phyloP scores from a whole-genome alignment of 2,888 invertebrate genomes.

The Ecdyonurus torrentis region DNA sequence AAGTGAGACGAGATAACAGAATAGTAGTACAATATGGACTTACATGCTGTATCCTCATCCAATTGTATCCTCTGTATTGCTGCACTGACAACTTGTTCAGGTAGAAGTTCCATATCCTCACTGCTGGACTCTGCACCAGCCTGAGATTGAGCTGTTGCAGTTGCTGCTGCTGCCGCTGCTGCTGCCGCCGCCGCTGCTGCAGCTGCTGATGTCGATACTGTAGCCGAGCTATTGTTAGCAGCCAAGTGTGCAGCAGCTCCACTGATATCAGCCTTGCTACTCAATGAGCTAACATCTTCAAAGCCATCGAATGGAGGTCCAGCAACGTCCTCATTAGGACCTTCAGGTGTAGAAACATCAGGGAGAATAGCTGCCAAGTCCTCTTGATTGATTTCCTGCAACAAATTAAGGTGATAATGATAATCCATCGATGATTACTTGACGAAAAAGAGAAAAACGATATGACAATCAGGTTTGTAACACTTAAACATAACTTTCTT shows the following conservation, averaged over 20 bases:
- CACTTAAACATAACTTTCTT: too few relatives aligned
- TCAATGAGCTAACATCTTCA: slow-evolving; percentile 29
- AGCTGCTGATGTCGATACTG: too few relatives aligned
- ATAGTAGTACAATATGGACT: too few relatives aligned
- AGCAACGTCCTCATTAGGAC: slow-evolving; percentile 24
- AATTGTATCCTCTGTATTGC: slow-evolving; percentile 49
- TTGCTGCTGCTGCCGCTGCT: not conserved
- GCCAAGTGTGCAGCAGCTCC: slow-evolving; percentile 17
- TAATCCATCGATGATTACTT: too few relatives aligned
- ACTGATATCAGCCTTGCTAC: slow-evolving; percentile 19
- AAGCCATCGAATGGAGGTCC: slow-evolving; percentile 40
- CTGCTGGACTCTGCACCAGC: slow-evolving; percentile 35
- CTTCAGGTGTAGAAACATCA: slow-evolving; percentile 35
- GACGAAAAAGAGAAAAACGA: too few relatives aligned
- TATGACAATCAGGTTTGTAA: too few relatives aligned
- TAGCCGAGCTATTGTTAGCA: slow-evolving; percentile 1
- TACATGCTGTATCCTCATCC: slow-evolving; percentile 26
- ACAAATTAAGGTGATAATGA: too few relatives aligned
- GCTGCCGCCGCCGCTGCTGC: slow-evolving; percentile 2
- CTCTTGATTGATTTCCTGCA: slow-evolving; percentile 56
- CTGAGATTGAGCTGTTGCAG: not conserved
- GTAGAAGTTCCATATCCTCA: slow-evolving; percentile 48
- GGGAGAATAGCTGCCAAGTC: slow-evolving; percentile 63
- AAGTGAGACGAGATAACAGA: too few relatives aligned
- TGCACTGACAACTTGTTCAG: slow-evolving; percentile 50